phyloP scores from a whole-genome alignment of 2,113 vertebrate genomes.

The Dicentrarchus labrax region DNA sequence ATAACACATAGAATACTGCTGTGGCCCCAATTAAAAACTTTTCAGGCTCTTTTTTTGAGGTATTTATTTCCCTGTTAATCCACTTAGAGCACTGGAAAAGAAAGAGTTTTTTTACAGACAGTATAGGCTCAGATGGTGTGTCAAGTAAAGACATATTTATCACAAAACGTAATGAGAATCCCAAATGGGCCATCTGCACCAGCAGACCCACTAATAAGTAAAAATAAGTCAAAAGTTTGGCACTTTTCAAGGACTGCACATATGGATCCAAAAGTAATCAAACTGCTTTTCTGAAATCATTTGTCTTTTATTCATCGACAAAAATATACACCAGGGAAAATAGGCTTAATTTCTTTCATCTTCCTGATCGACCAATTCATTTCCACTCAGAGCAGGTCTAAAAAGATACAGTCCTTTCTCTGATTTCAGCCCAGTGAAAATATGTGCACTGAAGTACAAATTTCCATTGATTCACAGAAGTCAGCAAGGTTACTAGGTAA shows the following conservation, averaged over 20 bases:
- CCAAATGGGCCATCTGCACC: neutral
- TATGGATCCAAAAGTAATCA: neutral
- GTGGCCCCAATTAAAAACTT: conserved; percentile 68
- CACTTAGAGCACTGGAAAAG: neutral
- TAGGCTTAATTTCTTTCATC: conserved; percentile 73
- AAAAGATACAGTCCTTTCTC: conserved; percentile 71
- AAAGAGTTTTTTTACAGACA: neutral
- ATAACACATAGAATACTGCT: conserved; percentile 52
- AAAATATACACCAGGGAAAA: conserved; percentile 94
- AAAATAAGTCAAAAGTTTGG: neutral
- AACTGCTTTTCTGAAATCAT: conserved; percentile 69
- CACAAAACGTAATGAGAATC: neutral
- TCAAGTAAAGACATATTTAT: neutral
- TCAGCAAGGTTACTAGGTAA: neutral
- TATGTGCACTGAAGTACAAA: conserved; percentile 5
- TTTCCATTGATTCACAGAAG: conserved; percentile 6
- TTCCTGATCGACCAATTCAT: conserved; percentile 51
- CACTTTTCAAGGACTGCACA: neutral
- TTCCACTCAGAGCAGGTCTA: conserved; percentile 78
- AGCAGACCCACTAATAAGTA: neutral
- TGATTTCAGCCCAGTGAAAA: conserved; percentile 85
- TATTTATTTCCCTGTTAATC: conserved; percentile 50
- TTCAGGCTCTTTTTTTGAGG: conserved; percentile 32
- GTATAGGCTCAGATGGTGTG: neutral
- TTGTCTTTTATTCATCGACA: conserved; percentile 88